Base-by-base conservation (phyloP, 2,113 vertebrate species). In the Channa maculata region DNA sequence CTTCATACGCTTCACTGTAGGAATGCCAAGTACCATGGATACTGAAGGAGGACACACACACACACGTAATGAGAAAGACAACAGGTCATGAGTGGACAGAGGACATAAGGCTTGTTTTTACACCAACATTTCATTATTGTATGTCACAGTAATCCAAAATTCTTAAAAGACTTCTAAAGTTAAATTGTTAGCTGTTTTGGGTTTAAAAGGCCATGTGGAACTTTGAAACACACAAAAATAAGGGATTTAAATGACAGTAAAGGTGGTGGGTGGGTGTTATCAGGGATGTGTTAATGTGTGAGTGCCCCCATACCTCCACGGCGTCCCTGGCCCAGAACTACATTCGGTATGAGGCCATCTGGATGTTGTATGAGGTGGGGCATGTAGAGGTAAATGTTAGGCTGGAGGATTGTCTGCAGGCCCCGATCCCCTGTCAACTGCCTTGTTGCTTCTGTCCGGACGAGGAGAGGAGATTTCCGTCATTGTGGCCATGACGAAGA, bases 21-120 rank as follows among this genome's bases (percentile, higher is more conserved):
- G 93, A 74, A 98, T 84, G 3, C 96, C 97, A 46, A 99, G 85
- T 8, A 97, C 96, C 24, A 98, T 78, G 14, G 94, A 95, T 37
- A 95, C 97, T 99, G 92, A 6, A 75, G 43, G 80, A 13, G 10
- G 5, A 51, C 24, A 34, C 52, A 52, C 51, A 61, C 24, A 41
- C 6, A 77, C 44, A 71, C 0, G 1, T 7, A 8, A 33, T 24
- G 39, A 33, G 2, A 33, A 5, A 44, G 3, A 33, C 13, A 33
- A 11, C 24, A 24, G 24, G 24, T 24, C 24, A 68, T 24, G 10
- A 50, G 6, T 13, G 11, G 60, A 53, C 15, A n/a, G 36, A 24
- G 6, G 39, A 7, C 4, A 41, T 41, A 4, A 41, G 39, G 4
- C 39, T 41, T 4, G 6, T 7, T 41, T 41, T 7, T 41, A 41